Evolutionary conservation across 2,888 invertebrate species (phyloP).

Genomic region (Heliconius ethilla): DNA sequence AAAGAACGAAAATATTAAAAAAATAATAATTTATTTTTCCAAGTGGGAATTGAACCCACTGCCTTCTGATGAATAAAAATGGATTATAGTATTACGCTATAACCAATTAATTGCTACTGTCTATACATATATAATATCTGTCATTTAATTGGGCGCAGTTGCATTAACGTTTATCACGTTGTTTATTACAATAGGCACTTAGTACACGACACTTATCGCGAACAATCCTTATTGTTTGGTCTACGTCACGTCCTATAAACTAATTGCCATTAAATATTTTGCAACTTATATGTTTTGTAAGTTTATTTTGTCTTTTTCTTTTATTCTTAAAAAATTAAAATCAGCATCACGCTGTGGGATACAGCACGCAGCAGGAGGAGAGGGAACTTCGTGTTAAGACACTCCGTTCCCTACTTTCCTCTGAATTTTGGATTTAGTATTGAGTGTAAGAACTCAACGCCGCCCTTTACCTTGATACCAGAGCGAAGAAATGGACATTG

Average conservation of each 20-base stretch:
- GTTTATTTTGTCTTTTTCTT: background rate
- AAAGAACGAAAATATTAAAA: no score
- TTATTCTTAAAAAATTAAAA: no score
- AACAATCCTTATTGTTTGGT: conserved; percentile 51
- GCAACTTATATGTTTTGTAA: conserved; percentile 50
- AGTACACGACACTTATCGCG: conserved; percentile 50
- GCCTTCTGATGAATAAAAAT: background rate
- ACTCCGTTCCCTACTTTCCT: no score
- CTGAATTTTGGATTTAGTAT: no score
- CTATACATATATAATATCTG: conserved; percentile 45
- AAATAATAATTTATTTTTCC: no score
- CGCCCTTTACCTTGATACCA: no score
- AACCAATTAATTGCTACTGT: conserved; percentile 27
- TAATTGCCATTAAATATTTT: conserved; percentile 63
- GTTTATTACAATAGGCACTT: conserved; percentile 51
- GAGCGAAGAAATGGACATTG: no score
- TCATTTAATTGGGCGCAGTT: conserved; percentile 52
- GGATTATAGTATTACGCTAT: background rate
- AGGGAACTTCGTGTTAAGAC: no score
- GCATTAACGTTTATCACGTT: conserved; percentile 50
- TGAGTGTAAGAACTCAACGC: no score
- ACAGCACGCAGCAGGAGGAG: no score
- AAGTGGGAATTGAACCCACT: no score
- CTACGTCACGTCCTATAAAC: conserved; percentile 56
- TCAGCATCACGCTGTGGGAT: no score